Base-by-base conservation (phyloP, 2,113 vertebrate genomes). In the Pipra filicauda region DNA sequence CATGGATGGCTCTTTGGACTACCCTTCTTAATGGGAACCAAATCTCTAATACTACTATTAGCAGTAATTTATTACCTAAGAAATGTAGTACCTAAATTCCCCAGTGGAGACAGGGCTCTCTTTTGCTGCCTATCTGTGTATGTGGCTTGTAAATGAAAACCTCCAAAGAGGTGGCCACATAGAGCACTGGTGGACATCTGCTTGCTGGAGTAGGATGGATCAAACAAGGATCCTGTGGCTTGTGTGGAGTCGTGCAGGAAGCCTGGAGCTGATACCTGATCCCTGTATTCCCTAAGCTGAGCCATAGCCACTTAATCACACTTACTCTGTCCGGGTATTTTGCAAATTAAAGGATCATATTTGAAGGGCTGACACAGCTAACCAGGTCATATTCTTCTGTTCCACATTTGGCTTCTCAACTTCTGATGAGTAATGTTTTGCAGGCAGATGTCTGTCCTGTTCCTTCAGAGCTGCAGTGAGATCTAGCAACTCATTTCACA, bases 401-500 rank as follows among this genome's bases (percentile, higher is more conserved):
- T 67, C 73, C 74, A 26, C 57, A 58, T 62, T 59, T 54, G 73
- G 15, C 75, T 78, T 44, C 80, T 57, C 80, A 69, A 8, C 51
- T 48, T 67, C 35, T 83, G 49, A 24, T 74, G 59, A 73, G 15
- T 4, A 2, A 18, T 15, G 24, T 30, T 83, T 54, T 55, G 59
- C 81, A 80, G 64, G 59, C 82, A 85, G 85, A 90, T 82, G 71
- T 76, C 49, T 79, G 67, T 82, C 70, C 66, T 46, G 44, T 20
- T 79, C 67, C 17, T 73, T 51, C 88, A 33, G 64, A 74, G 64
- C 91, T 85, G 64, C 7, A 4, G 13, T 30, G 84, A 91, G 91
- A 52, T 78, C 70, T 7, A 41, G 43, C 73, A 58, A 48, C 67
- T 93, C 85, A 57, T 93, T 93, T 64, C 39, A 13, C 67, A 8